Percentiles rank a stretch among this genome's conserved stretches.
phyloP scores from a whole-genome alignment of 2,113 vertebrate species.

The Tragulus kanchil region DNA sequence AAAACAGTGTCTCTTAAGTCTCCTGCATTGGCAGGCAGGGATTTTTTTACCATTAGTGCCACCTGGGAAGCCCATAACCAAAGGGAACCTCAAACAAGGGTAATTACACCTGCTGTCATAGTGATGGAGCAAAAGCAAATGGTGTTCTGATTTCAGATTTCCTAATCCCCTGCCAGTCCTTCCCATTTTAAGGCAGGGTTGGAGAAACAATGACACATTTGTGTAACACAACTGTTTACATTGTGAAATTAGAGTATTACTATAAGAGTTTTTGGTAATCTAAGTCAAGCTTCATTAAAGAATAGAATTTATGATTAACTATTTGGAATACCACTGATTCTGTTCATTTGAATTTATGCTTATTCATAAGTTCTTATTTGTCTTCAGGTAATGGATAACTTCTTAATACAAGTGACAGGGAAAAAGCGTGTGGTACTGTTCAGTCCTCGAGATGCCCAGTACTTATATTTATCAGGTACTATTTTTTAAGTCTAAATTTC shows the following conservation, averaged over 20 bases:
- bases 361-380: conserved; percentile 43
- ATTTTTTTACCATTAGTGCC: neutral
- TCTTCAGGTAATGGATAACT: conserved; percentile 97
- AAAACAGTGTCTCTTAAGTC: neutral
- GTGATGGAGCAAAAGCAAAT: neutral
- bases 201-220: neutral
- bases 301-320: conserved; percentile 15
- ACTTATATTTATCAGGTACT: conserved; percentile 96
- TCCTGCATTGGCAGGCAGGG: neutral
- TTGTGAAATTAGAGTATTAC: conserved; percentile 1
- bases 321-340: conserved; percentile 26
- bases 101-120: neutral
- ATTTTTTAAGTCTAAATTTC: conserved; percentile 39
- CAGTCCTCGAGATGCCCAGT: conserved; percentile 94
- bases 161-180: neutral
- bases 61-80: neutral
- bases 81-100: neutral
- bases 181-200: neutral
- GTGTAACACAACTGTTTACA: conserved; percentile 14
- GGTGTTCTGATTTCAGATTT: neutral
- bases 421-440: conserved; percentile 94
- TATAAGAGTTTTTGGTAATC: neutral
- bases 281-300: conserved; percentile 15
- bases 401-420: conserved; percentile 97
- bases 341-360: conserved; percentile 59